Base-by-base conservation (phyloP, 2,888 invertebrate genomes). In the Mystacides longicornis region DNA sequence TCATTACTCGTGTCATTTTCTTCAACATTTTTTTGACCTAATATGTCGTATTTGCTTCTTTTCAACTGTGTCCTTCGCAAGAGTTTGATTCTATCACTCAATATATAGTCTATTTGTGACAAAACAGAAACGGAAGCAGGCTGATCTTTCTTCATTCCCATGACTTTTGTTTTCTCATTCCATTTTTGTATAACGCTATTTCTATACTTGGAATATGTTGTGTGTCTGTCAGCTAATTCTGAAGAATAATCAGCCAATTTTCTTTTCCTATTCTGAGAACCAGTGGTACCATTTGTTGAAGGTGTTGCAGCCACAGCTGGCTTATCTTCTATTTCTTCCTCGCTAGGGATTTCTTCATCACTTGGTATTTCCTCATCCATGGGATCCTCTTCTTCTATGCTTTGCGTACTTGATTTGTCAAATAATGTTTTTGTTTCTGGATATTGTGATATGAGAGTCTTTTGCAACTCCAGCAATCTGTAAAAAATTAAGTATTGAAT, bases 151-250 rank as follows among this genome's bases (percentile, higher is more conserved):
- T 79, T 82, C 5, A 82, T 79, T n/a, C 82, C 77, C 1, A 86
- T 77, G 27, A 91, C 71, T 62, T 87, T 81, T 0, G 94, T 96
- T 71, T 93, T 93, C 59, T 95, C 93, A 71, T 94, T 89, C 97
- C 97, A 97, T 69, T 94, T 94, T 64, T 92, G 86, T 58, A 98
- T 86, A 7, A 89, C 86, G 1, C 81, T 72, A 67, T 95, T 85
- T 67, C 94, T 82, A 65, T 86, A 90, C 5, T 77, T 66, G 62
- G 73, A 78, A 61, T 87, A 89, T 2, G 72, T 69, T 62, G 80
- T 72, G 65, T 88, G 83, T 43, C 77, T 72, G 7, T 71, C 71
- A 7, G 74, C 66, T 27, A 90, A 69, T 59, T 80, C 72, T 48
- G 70, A 68, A 63, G 82, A 81, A 66, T 80, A 86, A 18, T 85